A percentile compares a stretch with the other conserved stretches of the same genome.
Conservation (phyloP, 2,113 vertebrate species). For the Ophiodon elongatus region DNA sequence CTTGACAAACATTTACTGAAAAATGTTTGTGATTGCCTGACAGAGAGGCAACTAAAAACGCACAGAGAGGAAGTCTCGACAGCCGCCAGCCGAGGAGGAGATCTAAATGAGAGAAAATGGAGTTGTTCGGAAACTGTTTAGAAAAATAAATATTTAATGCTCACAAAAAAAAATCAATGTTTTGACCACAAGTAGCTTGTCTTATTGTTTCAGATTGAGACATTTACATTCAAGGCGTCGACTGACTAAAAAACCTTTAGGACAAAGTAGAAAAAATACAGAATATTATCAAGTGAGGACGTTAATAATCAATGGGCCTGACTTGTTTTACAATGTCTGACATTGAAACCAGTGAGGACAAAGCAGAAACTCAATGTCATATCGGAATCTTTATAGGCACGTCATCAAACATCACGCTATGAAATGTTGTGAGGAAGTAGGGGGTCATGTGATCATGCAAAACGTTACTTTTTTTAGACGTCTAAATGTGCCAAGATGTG, state of each 20-base stretch:
- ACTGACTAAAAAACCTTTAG: slow-evolving; percentile 3
- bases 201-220: not conserved
- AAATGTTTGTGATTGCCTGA: slow-evolving; percentile 38
- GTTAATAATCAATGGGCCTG: not conserved
- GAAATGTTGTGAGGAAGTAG: slow-evolving; percentile 33
- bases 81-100: slow-evolving; percentile 59
- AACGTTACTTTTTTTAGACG: not conserved
- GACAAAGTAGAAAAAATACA: slow-evolving; percentile 7
- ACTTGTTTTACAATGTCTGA: slow-evolving; percentile 23
- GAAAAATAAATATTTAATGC: slow-evolving; percentile 66
- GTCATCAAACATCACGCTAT: not conserved
- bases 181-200: slow-evolving; percentile 19
- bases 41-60: slow-evolving; percentile 9
- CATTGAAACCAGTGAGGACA: not conserved
- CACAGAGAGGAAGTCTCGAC: slow-evolving; percentile 39
- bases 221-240: slow-evolving; percentile 24
- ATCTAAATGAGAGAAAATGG: slow-evolving; percentile 70
- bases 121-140: slow-evolving; percentile 52
- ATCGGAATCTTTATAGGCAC: not conserved
- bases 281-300: not conserved
- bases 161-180: not conserved
- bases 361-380: slow-evolving; percentile 20
- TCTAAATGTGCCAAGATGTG: slow-evolving; percentile 20
- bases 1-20: slow-evolving; percentile 10
- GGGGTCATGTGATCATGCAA: not conserved